phyloP scores from a whole-genome alignment of 2,888 invertebrate species.

The Lissonota sp. region DNA sequence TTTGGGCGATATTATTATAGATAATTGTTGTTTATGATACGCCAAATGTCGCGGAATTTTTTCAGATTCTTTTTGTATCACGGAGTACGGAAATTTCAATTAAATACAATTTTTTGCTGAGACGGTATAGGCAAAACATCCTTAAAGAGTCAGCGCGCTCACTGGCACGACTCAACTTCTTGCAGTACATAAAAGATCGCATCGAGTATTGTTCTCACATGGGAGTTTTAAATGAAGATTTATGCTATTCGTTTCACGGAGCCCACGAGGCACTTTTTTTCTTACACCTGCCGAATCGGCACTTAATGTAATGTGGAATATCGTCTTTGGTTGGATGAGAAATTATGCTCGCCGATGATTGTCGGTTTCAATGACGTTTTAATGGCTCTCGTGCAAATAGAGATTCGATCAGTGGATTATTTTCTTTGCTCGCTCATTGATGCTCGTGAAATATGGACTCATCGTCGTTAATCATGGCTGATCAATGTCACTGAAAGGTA shows the following conservation, averaged over 20 bases:
- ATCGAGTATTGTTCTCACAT: conserved; percentile 24
- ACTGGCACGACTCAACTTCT: background rate
- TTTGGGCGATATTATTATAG: too few species aligned
- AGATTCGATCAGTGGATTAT: background rate
- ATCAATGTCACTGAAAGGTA: conserved; percentile 18
- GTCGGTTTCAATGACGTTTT: conserved; percentile 21
- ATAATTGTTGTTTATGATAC: too few species aligned
- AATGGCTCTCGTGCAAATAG: conserved; percentile 9
- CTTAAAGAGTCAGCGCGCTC: conserved; percentile 24
- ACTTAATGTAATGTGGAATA: conserved; percentile 35
- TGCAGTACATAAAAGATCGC: conserved; percentile 3
- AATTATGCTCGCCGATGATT: background rate
- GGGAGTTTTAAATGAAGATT: conserved; percentile 26
- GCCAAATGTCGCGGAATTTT: too few species aligned
- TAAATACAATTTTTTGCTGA: too few species aligned
- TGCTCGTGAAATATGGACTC: conserved; percentile 29
- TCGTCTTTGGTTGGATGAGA: background rate
- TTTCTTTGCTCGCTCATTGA: conserved; percentile 20
- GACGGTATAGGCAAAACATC: too few species aligned
- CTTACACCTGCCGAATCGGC: conserved; percentile 33
- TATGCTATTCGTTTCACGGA: conserved; percentile 14
- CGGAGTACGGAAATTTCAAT: too few species aligned
- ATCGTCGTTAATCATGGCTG: conserved; percentile 30
- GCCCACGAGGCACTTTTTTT: conserved; percentile 15
- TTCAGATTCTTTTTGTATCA: too few species aligned